Percentiles rank a stretch among this genome's conserved stretches.
phyloP scores from a whole-genome alignment of 2,797 vertebrate species.

The Phrynocephalus guinanensis region DNA sequence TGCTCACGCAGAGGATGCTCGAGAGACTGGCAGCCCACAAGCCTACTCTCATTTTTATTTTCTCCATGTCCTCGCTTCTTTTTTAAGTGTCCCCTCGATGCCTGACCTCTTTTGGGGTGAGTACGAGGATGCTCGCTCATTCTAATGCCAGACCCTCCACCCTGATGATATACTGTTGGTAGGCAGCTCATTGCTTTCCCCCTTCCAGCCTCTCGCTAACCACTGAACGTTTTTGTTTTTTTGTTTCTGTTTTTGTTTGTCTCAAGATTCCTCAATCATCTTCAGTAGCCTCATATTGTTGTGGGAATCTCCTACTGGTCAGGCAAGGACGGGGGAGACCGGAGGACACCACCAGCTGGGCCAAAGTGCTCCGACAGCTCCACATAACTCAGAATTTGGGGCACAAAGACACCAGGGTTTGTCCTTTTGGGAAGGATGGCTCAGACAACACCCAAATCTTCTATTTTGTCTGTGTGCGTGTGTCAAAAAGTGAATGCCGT shows the following conservation, averaged over 20 bases:
- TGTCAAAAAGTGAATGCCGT: slow-evolving; percentile 32
- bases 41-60: no score
- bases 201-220: neutral
- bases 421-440: slow-evolving; percentile 7
- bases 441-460: slow-evolving; percentile 43
- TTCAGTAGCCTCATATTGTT: rapidly evolving
- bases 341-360: rapidly evolving
- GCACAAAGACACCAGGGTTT: rapidly evolving
- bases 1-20: no score
- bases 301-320: rapidly evolving
- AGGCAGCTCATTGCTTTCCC: neutral
- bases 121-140: neutral
- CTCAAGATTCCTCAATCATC: neutral
- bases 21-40: no score
- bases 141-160: neutral
- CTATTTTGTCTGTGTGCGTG: slow-evolving; percentile 44
- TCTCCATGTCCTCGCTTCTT: neutral
- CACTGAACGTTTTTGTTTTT: neutral
- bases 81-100: neutral
- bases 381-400: rapidly evolving
- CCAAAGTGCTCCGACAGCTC: neutral
- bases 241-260: no score
- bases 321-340: neutral
- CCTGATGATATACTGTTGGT: no score
- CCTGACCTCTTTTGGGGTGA: neutral